Evolutionary conservation across 2,113 vertebrate genomes (phyloP).

Genomic region (Chlorodrepanis virens): DNA sequence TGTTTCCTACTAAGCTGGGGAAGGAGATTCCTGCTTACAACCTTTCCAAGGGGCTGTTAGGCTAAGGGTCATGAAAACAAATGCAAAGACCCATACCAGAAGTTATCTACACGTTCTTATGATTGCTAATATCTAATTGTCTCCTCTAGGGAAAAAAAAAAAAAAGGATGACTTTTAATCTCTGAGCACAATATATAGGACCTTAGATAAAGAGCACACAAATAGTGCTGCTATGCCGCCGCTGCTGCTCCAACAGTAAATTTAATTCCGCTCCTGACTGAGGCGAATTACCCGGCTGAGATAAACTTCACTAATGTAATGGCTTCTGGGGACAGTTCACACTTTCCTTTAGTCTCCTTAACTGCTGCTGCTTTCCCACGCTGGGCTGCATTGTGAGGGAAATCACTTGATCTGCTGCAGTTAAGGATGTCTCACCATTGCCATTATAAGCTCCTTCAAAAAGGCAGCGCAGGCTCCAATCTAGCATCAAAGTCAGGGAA

Average conservation of each 20-base stretch:
- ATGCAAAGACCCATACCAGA: not conserved
- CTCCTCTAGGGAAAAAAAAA: not conserved
- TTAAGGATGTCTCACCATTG: slow-evolving; percentile 17
- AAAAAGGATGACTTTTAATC: slow-evolving; percentile 19
- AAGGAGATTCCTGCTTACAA: not conserved
- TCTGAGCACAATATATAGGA: not conserved
- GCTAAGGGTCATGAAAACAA: not conserved
- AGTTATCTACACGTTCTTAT: slow-evolving; percentile 3
- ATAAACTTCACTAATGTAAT: slow-evolving; percentile 52
- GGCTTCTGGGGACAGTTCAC: slow-evolving; percentile 37
- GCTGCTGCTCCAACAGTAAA: not conserved
- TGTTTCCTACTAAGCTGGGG: not conserved
- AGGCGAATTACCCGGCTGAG: slow-evolving; percentile 24
- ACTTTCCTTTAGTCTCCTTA: slow-evolving; percentile 39
- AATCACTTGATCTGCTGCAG: slow-evolving; percentile 25
- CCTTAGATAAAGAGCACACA: slow-evolving; percentile 10
- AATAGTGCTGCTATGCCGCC: not conserved
- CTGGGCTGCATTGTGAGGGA: not conserved
- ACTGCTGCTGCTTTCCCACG: not conserved
- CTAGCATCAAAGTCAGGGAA: not conserved
- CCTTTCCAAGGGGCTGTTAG: not conserved
- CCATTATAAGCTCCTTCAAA: not conserved
- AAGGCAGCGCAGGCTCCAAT: not conserved
- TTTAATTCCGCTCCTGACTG: slow-evolving; percentile 35
- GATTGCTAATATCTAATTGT: slow-evolving; percentile 39